Percentiles rank a stretch among this genome's conserved stretches.
phyloP scores from a whole-genome alignment of 1,140 invertebrate genomes.

The Brachionus sp. region DNA sequence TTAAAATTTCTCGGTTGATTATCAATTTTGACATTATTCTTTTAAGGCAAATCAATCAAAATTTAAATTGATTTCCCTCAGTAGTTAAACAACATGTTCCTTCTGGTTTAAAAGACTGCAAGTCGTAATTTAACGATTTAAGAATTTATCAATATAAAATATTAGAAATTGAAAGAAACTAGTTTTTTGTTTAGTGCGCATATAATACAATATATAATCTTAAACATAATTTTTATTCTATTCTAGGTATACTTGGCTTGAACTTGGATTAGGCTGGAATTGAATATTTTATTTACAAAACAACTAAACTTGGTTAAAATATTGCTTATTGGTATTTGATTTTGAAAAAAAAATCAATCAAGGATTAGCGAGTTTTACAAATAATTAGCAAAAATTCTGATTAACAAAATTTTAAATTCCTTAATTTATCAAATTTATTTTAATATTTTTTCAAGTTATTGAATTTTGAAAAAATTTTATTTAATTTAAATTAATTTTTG shows the following conservation, averaged over 20 bases:
- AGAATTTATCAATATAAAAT: not conserved
- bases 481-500: not conserved
- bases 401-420: not conserved
- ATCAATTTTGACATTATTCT: slow-evolving; percentile 4
- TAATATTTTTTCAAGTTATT: not conserved
- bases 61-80: not conserved
- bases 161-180: not conserved
- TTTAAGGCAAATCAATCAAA: not conserved
- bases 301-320: not conserved
- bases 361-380: not conserved
- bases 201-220: not conserved
- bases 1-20: not conserved
- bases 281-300: not conserved
- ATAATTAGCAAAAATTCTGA: not conserved
- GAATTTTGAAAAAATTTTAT: not conserved
- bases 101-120: not conserved
- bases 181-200: not conserved
- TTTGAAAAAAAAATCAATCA: not conserved
- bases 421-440: not conserved
- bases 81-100: not conserved
- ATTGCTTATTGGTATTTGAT: not conserved
- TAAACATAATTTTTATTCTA: not conserved
- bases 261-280: not conserved
- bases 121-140: not conserved
- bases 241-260: not conserved